Evolutionary conservation across 2,113 vertebrate species (phyloP), one percentile per base, ranked within the genome.

Genomic region (Pholis gunnellus): DNA sequence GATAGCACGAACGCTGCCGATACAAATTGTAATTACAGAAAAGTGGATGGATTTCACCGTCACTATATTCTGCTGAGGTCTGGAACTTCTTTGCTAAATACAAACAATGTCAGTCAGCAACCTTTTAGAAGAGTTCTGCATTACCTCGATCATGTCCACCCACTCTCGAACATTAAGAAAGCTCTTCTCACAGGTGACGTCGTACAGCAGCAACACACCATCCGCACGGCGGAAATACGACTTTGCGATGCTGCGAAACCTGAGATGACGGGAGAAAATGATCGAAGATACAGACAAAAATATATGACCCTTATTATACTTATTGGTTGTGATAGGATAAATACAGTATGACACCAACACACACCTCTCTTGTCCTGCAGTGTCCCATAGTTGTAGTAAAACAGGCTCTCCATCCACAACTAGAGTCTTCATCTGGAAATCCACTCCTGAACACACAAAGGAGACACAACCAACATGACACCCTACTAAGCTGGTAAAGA

Each of bases 181-280:
- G 87, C 96, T 99, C 89, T 93, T 97, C 84, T 99, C 97, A 88
- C 97, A 98, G 0, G 96, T 97, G 69, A 99, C 96, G 0, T 99
- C 98, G 7, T 98, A 99, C 0, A 99, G 90, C 74, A 99, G 93
- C 86, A 99, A 92, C 65, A 99, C 97, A 1, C 98, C 98, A 52
- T 99, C 97, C 4, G 98, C 97, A 87, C 96, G 97, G 64, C 98
- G 96, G 90, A 99, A 99, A 87, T 99, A 99, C 0, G 98, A 99
- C 89, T 99, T 99, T 17, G 98, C 97, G 82, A 99, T 99, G 87
- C 98, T 99, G 80, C 97, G 94, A 89, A 99, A 99, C 88, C 98
- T 99, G 92, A 72, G 6, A 56, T 1, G 40, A 69, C 3, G 20
- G 4, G 18, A 71, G 17, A 36, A 34, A 66, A 71, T 50, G 29